Percentiles rank a stretch among this genome's conserved stretches.
phyloP scores from a whole-genome alignment of 2,797 vertebrate genomes.

The Epinephelus awoara region DNA sequence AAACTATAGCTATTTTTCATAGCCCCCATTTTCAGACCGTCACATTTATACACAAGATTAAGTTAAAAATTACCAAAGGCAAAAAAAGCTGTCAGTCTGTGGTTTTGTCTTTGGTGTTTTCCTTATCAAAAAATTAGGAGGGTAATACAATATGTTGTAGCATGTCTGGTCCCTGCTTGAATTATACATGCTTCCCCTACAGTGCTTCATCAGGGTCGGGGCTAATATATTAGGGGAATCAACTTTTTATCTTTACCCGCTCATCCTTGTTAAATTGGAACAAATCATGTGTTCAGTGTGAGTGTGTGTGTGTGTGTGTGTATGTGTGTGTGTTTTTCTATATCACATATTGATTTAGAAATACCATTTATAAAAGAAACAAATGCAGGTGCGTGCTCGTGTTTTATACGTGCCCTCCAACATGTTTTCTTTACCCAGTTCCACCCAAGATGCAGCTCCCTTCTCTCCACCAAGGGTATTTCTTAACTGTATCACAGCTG shows the following conservation, averaged over 20 bases:
- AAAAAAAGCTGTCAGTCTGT: neutral
- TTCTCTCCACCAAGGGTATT: conserved; percentile 68
- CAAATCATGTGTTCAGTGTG: neutral
- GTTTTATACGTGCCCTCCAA: conserved; percentile 23
- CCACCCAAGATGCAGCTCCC: conserved; percentile 38
- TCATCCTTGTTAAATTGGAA: conserved; percentile 10
- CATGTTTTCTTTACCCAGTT: conserved; percentile 57
- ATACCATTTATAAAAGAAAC: conserved; percentile 29
- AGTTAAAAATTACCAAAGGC: neutral
- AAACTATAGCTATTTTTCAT: neutral
- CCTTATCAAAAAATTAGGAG: conserved; percentile 1
- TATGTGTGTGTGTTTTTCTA: neutral
- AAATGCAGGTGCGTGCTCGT: conserved; percentile 22
- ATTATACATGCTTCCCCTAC: neutral
- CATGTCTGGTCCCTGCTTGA: neutral
- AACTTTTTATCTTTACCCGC: neutral
- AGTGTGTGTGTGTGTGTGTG: neutral
- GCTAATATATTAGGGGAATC: neutral
- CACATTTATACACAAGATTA: neutral
- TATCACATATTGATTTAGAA: conserved; percentile 6
- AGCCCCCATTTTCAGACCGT: neutral
- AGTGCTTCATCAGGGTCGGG: neutral
- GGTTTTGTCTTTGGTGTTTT: neutral
- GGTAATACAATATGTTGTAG: neutral
- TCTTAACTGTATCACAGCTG: conserved; percentile 78